Conservation (phyloP, 2,888 invertebrate species). For the Eristalinus aeneus region DNA sequence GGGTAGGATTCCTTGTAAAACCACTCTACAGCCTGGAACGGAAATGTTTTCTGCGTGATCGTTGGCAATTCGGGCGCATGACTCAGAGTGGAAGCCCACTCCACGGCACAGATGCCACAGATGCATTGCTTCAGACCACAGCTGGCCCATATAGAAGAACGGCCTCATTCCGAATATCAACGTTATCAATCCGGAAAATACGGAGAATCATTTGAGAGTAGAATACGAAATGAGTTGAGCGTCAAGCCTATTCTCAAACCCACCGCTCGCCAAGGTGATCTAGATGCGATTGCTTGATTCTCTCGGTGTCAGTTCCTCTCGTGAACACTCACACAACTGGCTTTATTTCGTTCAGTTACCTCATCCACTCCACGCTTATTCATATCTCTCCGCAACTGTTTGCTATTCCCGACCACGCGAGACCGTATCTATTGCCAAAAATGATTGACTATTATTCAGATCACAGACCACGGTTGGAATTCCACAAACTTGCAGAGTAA, state of each 20-base stretch:
- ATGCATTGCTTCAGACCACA: neutral
- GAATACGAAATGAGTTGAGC: neutral
- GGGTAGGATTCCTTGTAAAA: neutral
- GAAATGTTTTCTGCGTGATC: neutral
- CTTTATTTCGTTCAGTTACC: conserved; percentile 1
- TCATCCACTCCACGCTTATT: neutral
- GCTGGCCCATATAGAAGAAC: neutral
- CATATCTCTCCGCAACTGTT: neutral
- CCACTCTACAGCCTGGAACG: neutral
- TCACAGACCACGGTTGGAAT: conserved; percentile 43
- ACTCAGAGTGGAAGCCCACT: neutral
- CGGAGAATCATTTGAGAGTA: neutral
- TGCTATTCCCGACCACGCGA: neutral
- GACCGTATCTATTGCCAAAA: neutral
- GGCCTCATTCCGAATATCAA: neutral
- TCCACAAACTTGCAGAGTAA: conserved; percentile 14
- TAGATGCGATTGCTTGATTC: neutral
- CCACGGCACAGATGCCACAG: neutral
- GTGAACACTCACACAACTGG: neutral
- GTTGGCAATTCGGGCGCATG: neutral
- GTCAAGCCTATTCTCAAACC: neutral
- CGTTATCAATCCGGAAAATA: neutral
- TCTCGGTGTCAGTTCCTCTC: neutral
- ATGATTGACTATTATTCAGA: conserved; percentile 38
- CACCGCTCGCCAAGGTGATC: neutral